phyloP scores from a whole-genome alignment of 2,113 vertebrate species.

The Sinosuthora webbiana region DNA sequence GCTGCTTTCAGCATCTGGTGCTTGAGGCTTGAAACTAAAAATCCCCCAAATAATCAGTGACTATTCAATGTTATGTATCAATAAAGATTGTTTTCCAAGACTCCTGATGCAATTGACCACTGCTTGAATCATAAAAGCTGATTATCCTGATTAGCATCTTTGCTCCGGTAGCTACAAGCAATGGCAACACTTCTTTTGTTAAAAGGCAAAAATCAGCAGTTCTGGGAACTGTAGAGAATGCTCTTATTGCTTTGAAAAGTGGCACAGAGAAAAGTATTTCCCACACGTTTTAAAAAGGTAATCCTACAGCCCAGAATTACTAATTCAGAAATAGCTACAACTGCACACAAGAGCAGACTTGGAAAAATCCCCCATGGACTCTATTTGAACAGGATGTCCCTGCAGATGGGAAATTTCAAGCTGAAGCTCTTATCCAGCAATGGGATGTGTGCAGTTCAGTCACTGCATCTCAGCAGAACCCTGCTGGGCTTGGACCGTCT shows the following conservation, averaged over 20 bases:
- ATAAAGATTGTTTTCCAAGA: neutral
- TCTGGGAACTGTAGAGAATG: neutral
- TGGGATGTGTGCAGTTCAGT: neutral
- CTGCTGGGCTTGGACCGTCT: neutral
- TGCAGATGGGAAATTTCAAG: neutral
- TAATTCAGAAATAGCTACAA: neutral
- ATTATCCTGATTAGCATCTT: neutral
- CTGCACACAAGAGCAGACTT: neutral
- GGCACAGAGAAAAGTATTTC: neutral
- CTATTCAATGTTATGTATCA: neutral
- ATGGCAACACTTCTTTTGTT: neutral
- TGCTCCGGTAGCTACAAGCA: neutral
- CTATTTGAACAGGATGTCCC: neutral
- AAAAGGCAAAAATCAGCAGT: neutral
- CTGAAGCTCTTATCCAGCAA: neutral
- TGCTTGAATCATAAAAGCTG: neutral
- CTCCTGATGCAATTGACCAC: neutral
- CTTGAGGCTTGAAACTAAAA: neutral
- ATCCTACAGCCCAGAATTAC: neutral
- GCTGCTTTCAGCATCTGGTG: neutral
- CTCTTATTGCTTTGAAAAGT: neutral
- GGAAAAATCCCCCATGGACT: neutral
- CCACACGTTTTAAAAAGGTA: neutral
- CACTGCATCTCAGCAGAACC: neutral
- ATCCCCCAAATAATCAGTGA: neutral